phyloP scores from a whole-genome alignment of 2,797 vertebrate genomes.

The Paedocypris micromegethes region DNA sequence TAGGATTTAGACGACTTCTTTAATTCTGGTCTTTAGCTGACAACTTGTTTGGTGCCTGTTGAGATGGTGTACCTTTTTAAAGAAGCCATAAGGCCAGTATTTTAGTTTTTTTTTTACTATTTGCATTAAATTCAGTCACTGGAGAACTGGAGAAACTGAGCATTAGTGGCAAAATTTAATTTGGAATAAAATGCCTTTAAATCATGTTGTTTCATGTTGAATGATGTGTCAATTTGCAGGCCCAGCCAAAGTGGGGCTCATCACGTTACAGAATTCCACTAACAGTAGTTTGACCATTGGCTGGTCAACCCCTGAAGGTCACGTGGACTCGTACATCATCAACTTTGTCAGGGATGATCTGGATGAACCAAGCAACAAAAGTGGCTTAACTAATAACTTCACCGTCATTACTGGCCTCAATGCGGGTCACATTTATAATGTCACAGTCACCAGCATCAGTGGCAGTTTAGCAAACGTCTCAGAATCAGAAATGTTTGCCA shows the following conservation, averaged over 20 bases:
- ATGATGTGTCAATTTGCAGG: conserved; percentile 39
- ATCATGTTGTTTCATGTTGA: neutral
- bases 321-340: conserved; percentile 41
- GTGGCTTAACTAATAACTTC: accelerated
- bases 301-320: conserved; percentile 52
- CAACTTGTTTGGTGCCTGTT: too few species aligned
- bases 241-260: conserved; percentile 48
- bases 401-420: conserved; percentile 34
- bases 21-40: too few species aligned
- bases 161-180: too few species aligned
- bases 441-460: conserved; percentile 54
- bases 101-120: too few species aligned
- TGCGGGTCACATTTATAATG: conserved; percentile 48
- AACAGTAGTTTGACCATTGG: conserved; percentile 43
- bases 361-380: accelerated
- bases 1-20: too few species aligned
- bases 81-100: too few species aligned
- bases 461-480: conserved; percentile 37
- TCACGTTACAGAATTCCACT: conserved; percentile 26
- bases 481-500: conserved; percentile 42
- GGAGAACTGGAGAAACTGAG: too few species aligned
- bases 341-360: conserved; percentile 10
- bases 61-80: too few species aligned
- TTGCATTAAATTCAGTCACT: too few species aligned
- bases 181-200: too few species aligned